Conservation (phyloP, 2,888 invertebrate genomes). For the Drosophila conformis region DNA sequence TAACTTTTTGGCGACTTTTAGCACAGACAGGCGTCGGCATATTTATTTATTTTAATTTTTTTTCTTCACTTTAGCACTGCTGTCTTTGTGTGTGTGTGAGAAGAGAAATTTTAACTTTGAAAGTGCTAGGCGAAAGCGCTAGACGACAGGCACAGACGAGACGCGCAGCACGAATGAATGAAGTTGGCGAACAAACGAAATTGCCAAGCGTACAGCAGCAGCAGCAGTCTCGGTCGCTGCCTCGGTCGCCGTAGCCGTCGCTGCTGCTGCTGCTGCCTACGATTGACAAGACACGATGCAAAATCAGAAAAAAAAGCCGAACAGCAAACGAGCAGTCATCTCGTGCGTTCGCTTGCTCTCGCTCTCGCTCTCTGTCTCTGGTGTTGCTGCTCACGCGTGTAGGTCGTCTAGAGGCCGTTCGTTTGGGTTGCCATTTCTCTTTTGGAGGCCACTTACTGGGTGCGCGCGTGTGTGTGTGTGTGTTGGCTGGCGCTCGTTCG, state of each 20-base stretch:
- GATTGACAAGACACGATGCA: constrained; percentile 31
- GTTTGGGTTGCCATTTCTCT: constrained; percentile 50
- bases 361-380: constrained; percentile 18
- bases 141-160: constrained; percentile 72
- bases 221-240: constrained; percentile 16
- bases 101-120: constrained; percentile 21
- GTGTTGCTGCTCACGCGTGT: constrained; percentile 72
- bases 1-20: constrained; percentile 53
- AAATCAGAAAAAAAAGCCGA: constrained; percentile 4
- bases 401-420: constrained; percentile 84
- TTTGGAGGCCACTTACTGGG: constrained; percentile 37
- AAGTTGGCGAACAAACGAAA: constrained; percentile 64
- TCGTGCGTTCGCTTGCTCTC: constrained; percentile 13
- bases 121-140: constrained; percentile 27
- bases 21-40: constrained; percentile 56
- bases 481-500: constrained; percentile 6
- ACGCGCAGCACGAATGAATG: constrained; percentile 81
- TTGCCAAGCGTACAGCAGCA: constrained; percentile 37
- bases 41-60: constrained; percentile 38
- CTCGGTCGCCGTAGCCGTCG: background rate
- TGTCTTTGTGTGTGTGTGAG: constrained; percentile 49
- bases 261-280: constrained; percentile 13
- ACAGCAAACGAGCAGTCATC: constrained; percentile 19
- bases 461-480: background rate
- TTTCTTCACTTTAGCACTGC: constrained; percentile 52